Conservation (phyloP, 2,797 vertebrate genomes). For the Buceros bicornis region DNA sequence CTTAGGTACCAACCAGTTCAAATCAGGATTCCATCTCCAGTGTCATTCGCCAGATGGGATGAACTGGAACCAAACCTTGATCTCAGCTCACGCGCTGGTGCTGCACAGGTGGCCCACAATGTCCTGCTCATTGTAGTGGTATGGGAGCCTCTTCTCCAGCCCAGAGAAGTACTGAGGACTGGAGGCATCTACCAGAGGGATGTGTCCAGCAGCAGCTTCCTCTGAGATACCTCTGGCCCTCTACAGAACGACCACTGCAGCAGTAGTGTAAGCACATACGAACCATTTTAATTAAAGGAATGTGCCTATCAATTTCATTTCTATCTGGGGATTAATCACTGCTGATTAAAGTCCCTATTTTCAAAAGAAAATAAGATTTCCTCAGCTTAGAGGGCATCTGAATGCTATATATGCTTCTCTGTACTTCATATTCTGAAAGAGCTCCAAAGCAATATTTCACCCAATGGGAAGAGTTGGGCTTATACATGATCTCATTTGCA, state of each 20-base stretch:
- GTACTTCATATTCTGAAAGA: conserved; percentile 2
- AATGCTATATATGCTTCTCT: neutral
- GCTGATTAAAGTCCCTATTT: neutral
- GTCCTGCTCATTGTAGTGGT: neutral
- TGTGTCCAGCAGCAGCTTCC: neutral
- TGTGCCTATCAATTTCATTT: neutral
- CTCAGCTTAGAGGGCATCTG: neutral
- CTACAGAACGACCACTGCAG: neutral
- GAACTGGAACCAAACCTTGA: neutral
- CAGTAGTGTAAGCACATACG: neutral
- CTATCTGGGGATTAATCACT: neutral
- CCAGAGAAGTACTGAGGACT: neutral
- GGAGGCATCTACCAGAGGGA: neutral
- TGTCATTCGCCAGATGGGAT: neutral
- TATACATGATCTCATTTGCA: conserved; percentile 19
- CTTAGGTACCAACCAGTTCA: neutral
- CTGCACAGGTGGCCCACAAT: neutral
- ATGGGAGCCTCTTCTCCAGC: neutral
- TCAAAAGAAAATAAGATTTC: neutral
- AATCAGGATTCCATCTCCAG: neutral
- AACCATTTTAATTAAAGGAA: neutral
- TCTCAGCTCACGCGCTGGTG: neutral
- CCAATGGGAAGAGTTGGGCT: neutral
- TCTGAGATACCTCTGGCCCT: neutral
- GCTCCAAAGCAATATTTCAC: neutral